Conservation (phyloP, 2,113 vertebrate species). For the Cebus imitator region DNA sequence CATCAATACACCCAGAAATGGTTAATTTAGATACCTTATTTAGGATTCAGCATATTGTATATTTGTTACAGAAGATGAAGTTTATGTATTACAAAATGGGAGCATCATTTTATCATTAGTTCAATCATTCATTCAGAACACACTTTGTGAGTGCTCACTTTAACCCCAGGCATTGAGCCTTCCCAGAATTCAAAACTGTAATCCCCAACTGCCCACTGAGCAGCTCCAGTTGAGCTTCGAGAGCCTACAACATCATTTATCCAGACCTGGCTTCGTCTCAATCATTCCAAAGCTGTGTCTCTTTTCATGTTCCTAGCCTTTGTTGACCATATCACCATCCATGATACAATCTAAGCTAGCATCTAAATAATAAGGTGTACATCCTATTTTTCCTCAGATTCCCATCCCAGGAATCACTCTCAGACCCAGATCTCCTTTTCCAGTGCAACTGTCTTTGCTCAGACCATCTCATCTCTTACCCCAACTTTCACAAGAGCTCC, state of each 20-base stretch:
- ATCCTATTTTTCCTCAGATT: not conserved
- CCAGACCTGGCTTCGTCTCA: not conserved
- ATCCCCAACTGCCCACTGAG: too few relatives aligned
- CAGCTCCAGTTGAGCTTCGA: not conserved
- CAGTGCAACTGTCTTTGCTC: not conserved
- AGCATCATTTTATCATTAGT: not conserved
- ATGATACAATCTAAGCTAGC: not conserved
- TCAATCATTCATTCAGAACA: not conserved
- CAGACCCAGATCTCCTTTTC: not conserved
- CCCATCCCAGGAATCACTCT: not conserved
- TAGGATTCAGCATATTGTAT: not conserved
- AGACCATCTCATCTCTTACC: not conserved
- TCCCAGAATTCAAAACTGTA: not conserved
- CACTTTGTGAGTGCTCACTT: not conserved
- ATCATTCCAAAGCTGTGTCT: not conserved
- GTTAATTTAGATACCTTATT: not conserved
- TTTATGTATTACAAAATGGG: not conserved
- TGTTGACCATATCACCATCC: not conserved
- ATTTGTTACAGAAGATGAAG: not conserved
- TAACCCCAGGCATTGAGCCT: not conserved
- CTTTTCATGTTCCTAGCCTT: not conserved
- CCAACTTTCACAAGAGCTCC: not conserved
- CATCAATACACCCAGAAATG: not conserved
- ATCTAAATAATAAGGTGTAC: not conserved
- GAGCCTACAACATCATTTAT: rapidly evolving